Evolutionary conservation across 1,140 invertebrate species (phyloP).

Genomic region (Pseudomyrmex flavicornis): DNA sequence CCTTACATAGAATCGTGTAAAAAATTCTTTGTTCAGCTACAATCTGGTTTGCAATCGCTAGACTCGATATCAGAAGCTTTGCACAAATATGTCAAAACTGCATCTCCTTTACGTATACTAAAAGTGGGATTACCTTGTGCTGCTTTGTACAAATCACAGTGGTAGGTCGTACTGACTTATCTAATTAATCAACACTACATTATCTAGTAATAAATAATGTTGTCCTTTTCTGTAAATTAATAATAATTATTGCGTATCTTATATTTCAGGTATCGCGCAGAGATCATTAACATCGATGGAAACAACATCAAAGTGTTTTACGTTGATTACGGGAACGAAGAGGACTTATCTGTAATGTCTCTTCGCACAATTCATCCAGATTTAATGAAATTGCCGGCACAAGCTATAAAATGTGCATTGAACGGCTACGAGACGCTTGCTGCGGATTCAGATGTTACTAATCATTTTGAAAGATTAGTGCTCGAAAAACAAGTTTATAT

Average conservation of each 20-base stretch:
- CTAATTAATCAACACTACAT: not conserved
- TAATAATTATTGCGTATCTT: slow-evolving; percentile 28
- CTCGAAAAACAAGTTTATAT: slow-evolving; percentile 86
- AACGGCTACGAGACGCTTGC: slow-evolving; percentile 85
- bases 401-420: slow-evolving; percentile 91
- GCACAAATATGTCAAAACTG: slow-evolving; percentile 62
- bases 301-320: slow-evolving; percentile 87
- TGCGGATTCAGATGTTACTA: slow-evolving; percentile 76
- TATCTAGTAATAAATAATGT: too few relatives aligned
- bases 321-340: slow-evolving; percentile 92
- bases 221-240: not conserved
- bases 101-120: slow-evolving; percentile 83
- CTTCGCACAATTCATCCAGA: slow-evolving; percentile 88
- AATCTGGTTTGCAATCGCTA: slow-evolving; percentile 86
- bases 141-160: slow-evolving; percentile 89
- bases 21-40: slow-evolving; percentile 90
- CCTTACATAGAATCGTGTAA: slow-evolving; percentile 89
- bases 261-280: slow-evolving; percentile 87
- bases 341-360: slow-evolving; percentile 85
- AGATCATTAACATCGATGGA: slow-evolving; percentile 84
- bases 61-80: slow-evolving; percentile 73
- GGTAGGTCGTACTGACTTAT: slow-evolving; percentile 85
- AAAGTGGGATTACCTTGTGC: slow-evolving; percentile 89
- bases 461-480: slow-evolving; percentile 83
- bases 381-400: slow-evolving; percentile 88